These are phyloP conservation scores for Atopsyche davidsoni DNA, from an alignment of 1,140 invertebrate genomes.

Conservation along the genomic window DNA sequence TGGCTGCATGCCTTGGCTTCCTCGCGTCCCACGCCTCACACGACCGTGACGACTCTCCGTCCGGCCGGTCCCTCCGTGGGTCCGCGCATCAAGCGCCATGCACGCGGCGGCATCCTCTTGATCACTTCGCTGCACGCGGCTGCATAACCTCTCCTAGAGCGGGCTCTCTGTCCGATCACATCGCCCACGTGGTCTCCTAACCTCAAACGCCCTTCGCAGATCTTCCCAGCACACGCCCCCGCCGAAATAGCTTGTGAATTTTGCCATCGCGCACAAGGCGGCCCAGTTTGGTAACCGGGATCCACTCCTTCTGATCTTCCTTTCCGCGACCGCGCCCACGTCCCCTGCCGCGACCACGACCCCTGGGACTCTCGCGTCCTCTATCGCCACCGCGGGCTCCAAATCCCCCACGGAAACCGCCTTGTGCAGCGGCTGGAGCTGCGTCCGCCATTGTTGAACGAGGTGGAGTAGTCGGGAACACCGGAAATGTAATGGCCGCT, in stretches of 20 bases:
- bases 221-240: no score
- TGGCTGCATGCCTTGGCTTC: no score
- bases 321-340: conserved; percentile 85
- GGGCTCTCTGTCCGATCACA: no score
- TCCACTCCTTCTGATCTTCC: conserved; percentile 97
- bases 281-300: conserved; percentile 97
- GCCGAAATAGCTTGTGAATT: conserved; percentile 87
- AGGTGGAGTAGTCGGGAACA: conserved; percentile 4
- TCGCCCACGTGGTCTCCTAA: no score
- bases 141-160: no score
- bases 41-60: no score
- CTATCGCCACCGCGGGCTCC: conserved; percentile 74
- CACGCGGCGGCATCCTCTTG: no score
- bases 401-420: conserved; percentile 90
- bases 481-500: conserved; percentile 23
- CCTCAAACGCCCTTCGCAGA: no score
- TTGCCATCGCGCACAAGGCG: conserved; percentile 95
- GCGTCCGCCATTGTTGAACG: conserved; percentile 80
- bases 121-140: no score
- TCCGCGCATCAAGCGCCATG: no score
- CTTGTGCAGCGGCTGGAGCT: conserved; percentile 87
- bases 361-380: conserved; percentile 72
- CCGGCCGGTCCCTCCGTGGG: no score
- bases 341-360: conserved; percentile 74
- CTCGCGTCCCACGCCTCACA: no score